Evolutionary conservation across 1,140 invertebrate genomes (phyloP).

Genomic region (Episyrphus balteatus): DNA sequence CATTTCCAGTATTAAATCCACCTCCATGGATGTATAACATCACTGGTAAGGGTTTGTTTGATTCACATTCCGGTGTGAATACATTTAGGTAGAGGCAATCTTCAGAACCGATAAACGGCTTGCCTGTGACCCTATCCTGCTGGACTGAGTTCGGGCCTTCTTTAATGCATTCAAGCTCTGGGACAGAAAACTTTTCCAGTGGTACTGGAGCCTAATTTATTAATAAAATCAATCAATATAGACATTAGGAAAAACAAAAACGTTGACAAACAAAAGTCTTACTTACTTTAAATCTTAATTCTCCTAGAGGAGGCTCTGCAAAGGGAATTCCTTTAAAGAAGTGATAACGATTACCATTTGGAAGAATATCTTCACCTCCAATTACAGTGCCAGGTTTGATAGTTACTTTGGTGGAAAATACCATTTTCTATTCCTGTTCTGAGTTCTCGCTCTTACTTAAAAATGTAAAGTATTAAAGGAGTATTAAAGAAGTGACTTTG

Average conservation of each 20-base stretch:
- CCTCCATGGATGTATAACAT: conserved; percentile 45
- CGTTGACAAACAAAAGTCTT: no score
- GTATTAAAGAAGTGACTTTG: no score
- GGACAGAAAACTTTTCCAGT: no score
- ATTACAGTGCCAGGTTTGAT: conserved; percentile 27
- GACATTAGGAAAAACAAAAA: no score
- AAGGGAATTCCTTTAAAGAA: conserved; percentile 42
- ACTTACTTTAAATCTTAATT: conserved; percentile 41
- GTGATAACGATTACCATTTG: conserved; percentile 37
- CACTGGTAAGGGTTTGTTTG: conserved; percentile 31
- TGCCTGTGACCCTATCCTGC: no score
- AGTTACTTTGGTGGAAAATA: conserved; percentile 19
- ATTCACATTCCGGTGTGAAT: conserved; percentile 23
- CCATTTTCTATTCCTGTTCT: background rate
- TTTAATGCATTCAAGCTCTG: no score
- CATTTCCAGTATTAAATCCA: conserved; percentile 39
- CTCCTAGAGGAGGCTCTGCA: conserved; percentile 39
- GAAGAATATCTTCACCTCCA: conserved; percentile 17
- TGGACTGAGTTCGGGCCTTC: no score
- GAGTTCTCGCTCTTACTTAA: no score
- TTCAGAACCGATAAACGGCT: no score
- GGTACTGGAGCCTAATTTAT: no score
- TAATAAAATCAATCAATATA: no score
- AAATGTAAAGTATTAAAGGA: no score
- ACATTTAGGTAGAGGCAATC: conserved; percentile 35